A percentile compares a stretch with the other conserved stretches of the same genome.
phyloP scores from a whole-genome alignment of 2,888 invertebrate genomes.

The Xylota sylvarum region DNA sequence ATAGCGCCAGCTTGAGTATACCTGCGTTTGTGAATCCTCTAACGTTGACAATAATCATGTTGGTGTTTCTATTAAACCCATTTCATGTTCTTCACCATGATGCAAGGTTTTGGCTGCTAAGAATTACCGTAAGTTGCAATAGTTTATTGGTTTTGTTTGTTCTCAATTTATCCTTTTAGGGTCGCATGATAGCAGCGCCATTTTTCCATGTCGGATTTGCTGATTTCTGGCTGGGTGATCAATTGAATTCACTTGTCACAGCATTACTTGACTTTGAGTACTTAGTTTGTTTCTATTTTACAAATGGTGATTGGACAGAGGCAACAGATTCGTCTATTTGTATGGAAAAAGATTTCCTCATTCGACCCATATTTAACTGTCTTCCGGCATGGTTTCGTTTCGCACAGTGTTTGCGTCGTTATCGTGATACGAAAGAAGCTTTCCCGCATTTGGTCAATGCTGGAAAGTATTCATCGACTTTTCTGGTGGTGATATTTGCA shows the following conservation, averaged over 20 bases:
- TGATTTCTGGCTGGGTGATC: slow-evolving; percentile 99
- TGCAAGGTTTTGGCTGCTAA: slow-evolving; percentile 96
- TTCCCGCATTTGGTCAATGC: slow-evolving; percentile 99
- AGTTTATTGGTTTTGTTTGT: not conserved
- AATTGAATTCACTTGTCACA: slow-evolving; percentile 95
- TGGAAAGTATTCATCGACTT: slow-evolving; percentile 98
- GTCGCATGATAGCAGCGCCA: slow-evolving; percentile 94
- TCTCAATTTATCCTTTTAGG: slow-evolving; percentile 85
- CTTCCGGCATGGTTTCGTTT: slow-evolving; percentile 99
- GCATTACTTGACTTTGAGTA: slow-evolving; percentile 98
- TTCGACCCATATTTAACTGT: slow-evolving; percentile 94
- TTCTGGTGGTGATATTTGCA: slow-evolving; percentile 95
- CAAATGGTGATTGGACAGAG: slow-evolving; percentile 90
- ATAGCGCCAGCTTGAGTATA: slow-evolving; percentile 92
- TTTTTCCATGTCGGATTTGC: slow-evolving; percentile 97
- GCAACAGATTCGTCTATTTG: slow-evolving; percentile 87
- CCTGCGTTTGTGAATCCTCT: slow-evolving; percentile 97
- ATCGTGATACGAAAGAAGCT: slow-evolving; percentile 95
- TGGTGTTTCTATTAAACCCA: slow-evolving; percentile 95
- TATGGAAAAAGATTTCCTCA: slow-evolving; percentile 89
- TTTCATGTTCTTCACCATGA: slow-evolving; percentile 95
- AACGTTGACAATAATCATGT: slow-evolving; percentile 92
- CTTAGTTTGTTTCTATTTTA: slow-evolving; percentile 95
- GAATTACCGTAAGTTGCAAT: slow-evolving; percentile 90
- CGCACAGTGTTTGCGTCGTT: slow-evolving; percentile 98